Evolutionary conservation across 2,797 vertebrate genomes (phyloP), one percentile per base, ranked within the genome.

Genomic region (Cryptoblepharus egeriae): DNA sequence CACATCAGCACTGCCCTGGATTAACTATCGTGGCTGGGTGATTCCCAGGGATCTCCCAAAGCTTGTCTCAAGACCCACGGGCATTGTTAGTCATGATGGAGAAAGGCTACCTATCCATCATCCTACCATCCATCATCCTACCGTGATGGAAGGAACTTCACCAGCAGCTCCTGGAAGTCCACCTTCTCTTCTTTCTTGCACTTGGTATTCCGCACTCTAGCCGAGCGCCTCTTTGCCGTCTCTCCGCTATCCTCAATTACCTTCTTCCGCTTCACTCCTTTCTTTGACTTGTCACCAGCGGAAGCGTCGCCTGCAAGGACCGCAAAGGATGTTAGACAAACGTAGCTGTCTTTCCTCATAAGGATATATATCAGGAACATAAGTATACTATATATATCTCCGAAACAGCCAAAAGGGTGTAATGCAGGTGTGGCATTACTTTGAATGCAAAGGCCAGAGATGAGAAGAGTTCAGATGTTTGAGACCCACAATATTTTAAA

Each of bases 101-200:
- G 68, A 45, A 37, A 20, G n/a, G n/a, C n/a, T n/a, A n/a, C n/a
- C n/a, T n/a, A n/a, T n/a, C n/a, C n/a, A n/a, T n/a, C n/a, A n/a
- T n/a, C n/a, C n/a, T n/a, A 22, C 55, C 7, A 57, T 2, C 55
- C 20, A 4, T 22, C 18, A 15, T n/a, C 42, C 2, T 93, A 99
- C 99, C 99, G 97, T 76, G 98, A 97, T 0, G 99, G 99, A n/a
- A 99, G 94, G 86, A 98, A 98, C 88, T 99, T 99, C 79, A 97
- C 95, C 81, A 99, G 95, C 35, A 99, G 95, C 79, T 99, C 99
- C 83, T 99, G 99, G 88, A 99, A 99, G 86, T 99, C 99, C 12
- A 99, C 97, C 82, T 98, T 99, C 93, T 99, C 99, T 81, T 99
- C 99, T 75, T 99, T 99, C 87, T 99, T 99, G 94, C 98, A 98